Evolutionary conservation across 2,113 vertebrate species (phyloP), one percentile per base, ranked within the genome.

Genomic region (Cygnus buccinator): DNA sequence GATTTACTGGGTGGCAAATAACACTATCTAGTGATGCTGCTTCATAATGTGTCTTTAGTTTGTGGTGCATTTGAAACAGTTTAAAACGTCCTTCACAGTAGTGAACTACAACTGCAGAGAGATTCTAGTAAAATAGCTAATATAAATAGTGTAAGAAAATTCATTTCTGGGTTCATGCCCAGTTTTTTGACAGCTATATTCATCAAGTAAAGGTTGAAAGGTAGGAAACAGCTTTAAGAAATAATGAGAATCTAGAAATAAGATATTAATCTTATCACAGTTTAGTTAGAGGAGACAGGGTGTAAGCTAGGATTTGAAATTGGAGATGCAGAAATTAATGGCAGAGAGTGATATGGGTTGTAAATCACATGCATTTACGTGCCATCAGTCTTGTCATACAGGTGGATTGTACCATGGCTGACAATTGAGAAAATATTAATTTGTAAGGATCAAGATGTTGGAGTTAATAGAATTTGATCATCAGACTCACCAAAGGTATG

Each of bases 241-340:
- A 96, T 97, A 97, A 95, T 93, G 89, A 97, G 58, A 88, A 97
- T 83, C 86, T 78, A 94, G 74, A 97, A 96, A 94, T 92, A 94
- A 81, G 71, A 92, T 92, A 94, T 94, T 97, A n/a, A 94, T 97
- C 90, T 96, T 96, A 96, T 89, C 93, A 96, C 57, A 80, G 89
- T 97, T 98, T 97, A 96, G 87, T 96, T 96, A 94, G 68, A 94
- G 11, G 48, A 94, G 95, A 21, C 78, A 84, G 70, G 44, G 18
- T 93, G 18, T 76, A 90, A 96, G 88, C 89, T 95, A 98, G 79
- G 63, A 90, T 97, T 90, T 95, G 68, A 95, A 98, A 97, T 57
- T 95, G 82, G 86, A 97, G 89, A 77, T 91, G 71, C 50, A 96
- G 77, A 97, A 98, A 96, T 96, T 95, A 98, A 97, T 97, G 73